These are phyloP conservation scores for Aquatica leii DNA, from an alignment of 2,888 invertebrate genomes.

Conservation along the genomic window DNA sequence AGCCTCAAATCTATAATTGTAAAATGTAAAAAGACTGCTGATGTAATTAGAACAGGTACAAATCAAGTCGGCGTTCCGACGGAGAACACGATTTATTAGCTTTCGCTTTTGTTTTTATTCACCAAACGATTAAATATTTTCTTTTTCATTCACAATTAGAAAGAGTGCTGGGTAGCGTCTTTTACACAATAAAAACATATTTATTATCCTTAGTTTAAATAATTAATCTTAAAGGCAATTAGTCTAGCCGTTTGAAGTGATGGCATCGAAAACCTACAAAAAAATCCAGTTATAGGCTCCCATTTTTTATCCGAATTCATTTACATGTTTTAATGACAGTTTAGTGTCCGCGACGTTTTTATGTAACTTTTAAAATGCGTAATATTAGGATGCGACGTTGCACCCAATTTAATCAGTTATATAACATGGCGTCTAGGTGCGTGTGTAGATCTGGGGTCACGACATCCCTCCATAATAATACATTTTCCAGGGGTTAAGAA, in stretches of 20 bases:
- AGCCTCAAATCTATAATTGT: too few species aligned
- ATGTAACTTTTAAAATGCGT: too few species aligned
- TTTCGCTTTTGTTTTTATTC: too few species aligned
- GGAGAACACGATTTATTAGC: too few species aligned
- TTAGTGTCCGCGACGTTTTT: conserved; percentile 23
- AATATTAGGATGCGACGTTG: neutral
- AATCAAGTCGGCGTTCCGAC: too few species aligned
- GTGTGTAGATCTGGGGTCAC: conserved; percentile 37
- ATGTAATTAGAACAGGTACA: too few species aligned
- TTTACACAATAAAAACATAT: too few species aligned
- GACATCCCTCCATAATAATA: conserved; percentile 43
- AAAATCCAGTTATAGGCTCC: conserved; percentile 32
- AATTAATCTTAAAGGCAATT: conserved; percentile 22
- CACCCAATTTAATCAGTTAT: neutral
- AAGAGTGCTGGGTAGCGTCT: neutral
- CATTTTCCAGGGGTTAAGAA: conserved; percentile 37
- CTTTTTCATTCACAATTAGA: neutral
- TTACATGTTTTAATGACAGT: conserved; percentile 26
- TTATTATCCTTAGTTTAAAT: neutral
- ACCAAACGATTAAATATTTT: neutral
- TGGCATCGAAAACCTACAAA: conserved; percentile 23
- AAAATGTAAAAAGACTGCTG: too few species aligned
- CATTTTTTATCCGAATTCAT: conserved; percentile 34
- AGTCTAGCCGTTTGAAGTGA: conserved; percentile 33
- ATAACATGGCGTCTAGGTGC: conserved; percentile 32